phyloP scores from a whole-genome alignment of 2,888 invertebrate genomes.

The Gnatocerus cornutus region DNA sequence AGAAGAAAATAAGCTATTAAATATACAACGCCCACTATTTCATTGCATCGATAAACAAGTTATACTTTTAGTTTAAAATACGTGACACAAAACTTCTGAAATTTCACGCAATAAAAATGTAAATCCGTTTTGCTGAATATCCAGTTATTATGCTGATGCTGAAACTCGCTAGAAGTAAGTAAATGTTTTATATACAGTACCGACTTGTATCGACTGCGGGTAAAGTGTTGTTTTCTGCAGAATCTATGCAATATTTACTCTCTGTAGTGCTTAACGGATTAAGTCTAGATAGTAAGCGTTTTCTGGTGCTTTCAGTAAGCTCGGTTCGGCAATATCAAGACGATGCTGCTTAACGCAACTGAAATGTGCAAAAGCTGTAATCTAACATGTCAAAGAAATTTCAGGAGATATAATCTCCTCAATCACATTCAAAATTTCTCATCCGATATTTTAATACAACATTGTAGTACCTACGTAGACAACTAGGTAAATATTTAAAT shows the following conservation, averaged over 20 bases:
- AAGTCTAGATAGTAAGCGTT: slow-evolving; percentile 52
- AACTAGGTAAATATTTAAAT: slow-evolving; percentile 34
- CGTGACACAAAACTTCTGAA: not conserved
- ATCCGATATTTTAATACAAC: slow-evolving; percentile 11
- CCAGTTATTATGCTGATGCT: slow-evolving; percentile 17
- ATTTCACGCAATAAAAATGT: slow-evolving; percentile 12
- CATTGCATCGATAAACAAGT: not conserved
- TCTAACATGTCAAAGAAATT: slow-evolving; percentile 45
- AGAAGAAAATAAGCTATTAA: too few species aligned
- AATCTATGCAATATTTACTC: slow-evolving; percentile 53
- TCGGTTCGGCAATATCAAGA: slow-evolving; percentile 45
- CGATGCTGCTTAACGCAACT: slow-evolving; percentile 44
- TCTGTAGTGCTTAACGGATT: slow-evolving; percentile 52
- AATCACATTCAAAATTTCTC: slow-evolving; percentile 26
- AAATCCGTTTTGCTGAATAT: slow-evolving; percentile 18
- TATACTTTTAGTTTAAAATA: not conserved
- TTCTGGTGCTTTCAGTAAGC: slow-evolving; percentile 52
- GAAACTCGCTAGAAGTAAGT: slow-evolving; percentile 4
- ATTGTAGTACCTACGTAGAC: slow-evolving; percentile 21
- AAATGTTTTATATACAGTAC: slow-evolving; percentile 26
- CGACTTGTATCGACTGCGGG: slow-evolving; percentile 1
- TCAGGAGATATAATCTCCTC: slow-evolving; percentile 41
- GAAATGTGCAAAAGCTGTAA: slow-evolving; percentile 45
- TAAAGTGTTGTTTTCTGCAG: slow-evolving; percentile 49
- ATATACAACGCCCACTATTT: too few species aligned